These are phyloP conservation scores for Okamejei kenojei DNA, from an alignment of 2,797 vertebrate genomes.

Conservation along the genomic window DNA sequence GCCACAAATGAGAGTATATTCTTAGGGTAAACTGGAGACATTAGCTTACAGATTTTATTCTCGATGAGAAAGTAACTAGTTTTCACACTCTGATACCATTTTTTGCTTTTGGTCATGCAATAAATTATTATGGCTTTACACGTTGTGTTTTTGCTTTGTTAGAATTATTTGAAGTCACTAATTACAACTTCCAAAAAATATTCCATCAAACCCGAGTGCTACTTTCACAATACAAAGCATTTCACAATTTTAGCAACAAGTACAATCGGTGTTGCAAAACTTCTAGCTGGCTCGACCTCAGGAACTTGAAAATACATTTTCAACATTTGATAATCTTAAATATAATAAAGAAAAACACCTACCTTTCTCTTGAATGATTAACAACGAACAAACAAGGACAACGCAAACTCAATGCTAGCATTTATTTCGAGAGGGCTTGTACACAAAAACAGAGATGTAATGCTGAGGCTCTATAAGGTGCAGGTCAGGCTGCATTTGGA, in stretches of 20 bases:
- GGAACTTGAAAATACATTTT: neutral
- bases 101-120: neutral
- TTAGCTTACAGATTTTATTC: neutral
- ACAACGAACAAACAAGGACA: too few species aligned
- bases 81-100: neutral
- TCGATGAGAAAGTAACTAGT: neutral
- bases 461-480: too few species aligned
- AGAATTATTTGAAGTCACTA: neutral
- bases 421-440: too few species aligned
- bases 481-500: too few species aligned
- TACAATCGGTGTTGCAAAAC: neutral
- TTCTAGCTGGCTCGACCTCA: neutral
- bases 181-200: neutral
- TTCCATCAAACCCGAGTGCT: neutral
- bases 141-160: too few species aligned
- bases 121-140: neutral
- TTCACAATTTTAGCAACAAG: neutral
- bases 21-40: neutral
- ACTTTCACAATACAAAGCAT: neutral
- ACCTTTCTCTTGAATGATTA: too few species aligned
- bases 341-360: neutral
- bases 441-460: too few species aligned
- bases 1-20: neutral
- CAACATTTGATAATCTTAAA: neutral
- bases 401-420: too few species aligned